Evolutionary conservation across 2,888 invertebrate species (phyloP), one percentile per base, ranked within the genome.

Genomic region (Drepana falcataria): DNA sequence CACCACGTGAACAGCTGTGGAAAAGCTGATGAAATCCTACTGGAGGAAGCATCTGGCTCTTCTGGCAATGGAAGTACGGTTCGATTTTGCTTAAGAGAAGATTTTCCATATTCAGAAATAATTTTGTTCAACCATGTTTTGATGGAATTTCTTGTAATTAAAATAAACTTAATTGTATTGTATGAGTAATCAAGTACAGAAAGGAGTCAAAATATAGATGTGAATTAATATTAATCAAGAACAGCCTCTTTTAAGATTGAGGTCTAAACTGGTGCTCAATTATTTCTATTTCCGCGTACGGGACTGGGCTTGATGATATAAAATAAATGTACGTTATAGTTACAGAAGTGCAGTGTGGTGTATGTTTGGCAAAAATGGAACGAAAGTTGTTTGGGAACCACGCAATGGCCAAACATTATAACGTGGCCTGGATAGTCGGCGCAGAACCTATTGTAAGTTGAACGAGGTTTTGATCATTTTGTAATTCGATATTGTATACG

Each of bases 361-460:
- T 84, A 3, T 86, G 87, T 54, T 61, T 61, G 2, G 61, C 75
- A 62, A 67, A 58, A 35, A 66, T 85, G 3, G 48, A 55, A 4
- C 51, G 55, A 0, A 65, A 64, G 6, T 48, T 71, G 37, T 87
- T 83, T 82, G 69, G 57, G 41, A 51, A 59, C 0, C 87, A 87
- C 53, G 74, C 79, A 0, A 78, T 85, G 75, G 55, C 61, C 0
- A 61, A 71, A 51, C 87, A 87, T 66, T 86, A 86, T 53, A 86
- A 86, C 51, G 53, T 87, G 1, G 81, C 85, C 3, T 87, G 87
- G 87, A 63, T 63, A 52, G 68, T 75, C 1, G 86, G 84, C 5
- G 70, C 73, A 2, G 54, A 58, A 37, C 85, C 86, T 7, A 76
- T 86, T 55, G 87, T 86, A 68, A 75, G 85, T 21, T 75, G 44